These are phyloP conservation scores for Accipiter cooperii DNA, from an alignment of 2,113 vertebrate species.

Conservation along the genomic window DNA sequence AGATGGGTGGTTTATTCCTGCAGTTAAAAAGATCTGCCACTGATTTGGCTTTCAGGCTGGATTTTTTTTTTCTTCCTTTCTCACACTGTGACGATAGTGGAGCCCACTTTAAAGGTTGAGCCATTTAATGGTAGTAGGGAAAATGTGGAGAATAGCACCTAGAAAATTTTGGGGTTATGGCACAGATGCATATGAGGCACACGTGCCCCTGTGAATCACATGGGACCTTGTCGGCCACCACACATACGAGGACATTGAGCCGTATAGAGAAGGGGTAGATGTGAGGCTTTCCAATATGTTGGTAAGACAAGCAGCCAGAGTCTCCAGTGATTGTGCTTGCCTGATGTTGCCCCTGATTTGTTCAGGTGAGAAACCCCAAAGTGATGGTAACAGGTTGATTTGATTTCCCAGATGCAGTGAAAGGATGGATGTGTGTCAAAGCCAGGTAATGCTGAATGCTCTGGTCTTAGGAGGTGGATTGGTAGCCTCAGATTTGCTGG, in stretches of 20 bases:
- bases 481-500: not conserved
- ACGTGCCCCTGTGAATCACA: accelerated
- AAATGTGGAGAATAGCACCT: not conserved
- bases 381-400: not conserved
- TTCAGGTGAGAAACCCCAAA: not conserved
- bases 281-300: not conserved
- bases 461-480: not conserved
- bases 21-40: not conserved
- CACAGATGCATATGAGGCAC: not conserved
- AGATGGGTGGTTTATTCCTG: not conserved
- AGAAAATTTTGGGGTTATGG: not conserved
- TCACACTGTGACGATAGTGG: not conserved
- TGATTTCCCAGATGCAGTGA: not conserved
- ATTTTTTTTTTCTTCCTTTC: not conserved
- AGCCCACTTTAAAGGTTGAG: not conserved
- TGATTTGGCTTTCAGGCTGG: not conserved
- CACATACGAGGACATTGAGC: not conserved
- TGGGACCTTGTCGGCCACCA: not conserved
- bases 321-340: not conserved
- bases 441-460: not conserved
- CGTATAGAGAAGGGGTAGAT: not conserved
- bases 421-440: not conserved
- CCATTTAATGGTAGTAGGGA: not conserved
- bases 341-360: not conserved
- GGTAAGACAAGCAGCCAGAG: not conserved